A percentile compares a stretch with the other conserved stretches of the same genome.
These are phyloP conservation scores for Aulostomus chinensis DNA, from an alignment of 2,797 vertebrate genomes.

Conservation along the genomic window DNA sequence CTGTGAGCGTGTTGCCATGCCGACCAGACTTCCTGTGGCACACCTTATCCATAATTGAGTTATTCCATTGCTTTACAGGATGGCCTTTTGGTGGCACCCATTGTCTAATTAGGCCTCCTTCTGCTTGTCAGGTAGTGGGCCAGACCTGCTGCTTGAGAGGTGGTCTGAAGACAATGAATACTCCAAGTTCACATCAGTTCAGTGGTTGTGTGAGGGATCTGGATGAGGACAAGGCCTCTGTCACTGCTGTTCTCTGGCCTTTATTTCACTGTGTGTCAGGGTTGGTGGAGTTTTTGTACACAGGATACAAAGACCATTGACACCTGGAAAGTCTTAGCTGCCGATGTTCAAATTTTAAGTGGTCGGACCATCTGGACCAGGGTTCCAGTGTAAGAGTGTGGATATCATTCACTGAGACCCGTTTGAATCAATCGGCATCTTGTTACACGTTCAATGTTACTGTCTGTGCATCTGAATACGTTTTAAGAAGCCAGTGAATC, in stretches of 20 bases:
- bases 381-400: too few species aligned
- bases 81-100: slow-evolving; percentile 62
- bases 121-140: slow-evolving; percentile 42
- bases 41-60: slow-evolving; percentile 60
- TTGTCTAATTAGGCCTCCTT: slow-evolving; percentile 57
- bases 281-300: too few species aligned
- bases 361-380: too few species aligned
- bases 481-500: too few species aligned
- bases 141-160: slow-evolving; percentile 13
- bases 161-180: slow-evolving; percentile 20
- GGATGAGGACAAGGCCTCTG: slow-evolving; percentile 12
- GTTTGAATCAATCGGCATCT: too few species aligned
- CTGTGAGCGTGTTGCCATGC: slow-evolving; percentile 37
- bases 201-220: slow-evolving; percentile 11
- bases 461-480: too few species aligned
- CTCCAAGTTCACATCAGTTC: slow-evolving; percentile 34
- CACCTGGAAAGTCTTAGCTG: too few species aligned
- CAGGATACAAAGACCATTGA: too few species aligned
- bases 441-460: too few species aligned
- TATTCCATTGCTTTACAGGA: slow-evolving; percentile 36
- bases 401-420: too few species aligned
- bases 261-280: not conserved
- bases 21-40: slow-evolving; percentile 28
- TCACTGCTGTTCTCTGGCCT: slow-evolving; percentile 7
- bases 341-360: too few species aligned